Base-by-base conservation (phyloP, 2,113 vertebrate genomes). In the Pavo muticus region DNA sequence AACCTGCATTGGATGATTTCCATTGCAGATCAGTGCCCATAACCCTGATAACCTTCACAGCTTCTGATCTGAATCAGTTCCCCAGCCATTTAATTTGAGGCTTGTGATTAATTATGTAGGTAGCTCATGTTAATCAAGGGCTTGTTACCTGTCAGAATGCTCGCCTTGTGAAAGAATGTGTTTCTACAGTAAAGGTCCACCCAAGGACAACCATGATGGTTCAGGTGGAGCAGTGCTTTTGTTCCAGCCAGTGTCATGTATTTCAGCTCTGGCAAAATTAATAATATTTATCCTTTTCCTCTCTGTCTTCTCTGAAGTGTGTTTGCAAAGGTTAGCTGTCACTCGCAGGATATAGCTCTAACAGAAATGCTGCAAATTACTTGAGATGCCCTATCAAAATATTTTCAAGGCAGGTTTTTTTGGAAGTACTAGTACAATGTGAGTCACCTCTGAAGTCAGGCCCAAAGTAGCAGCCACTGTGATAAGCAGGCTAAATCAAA, bases 81-180 rank as follows among this genome's bases (percentile, higher is more conserved):
- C 35, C 57, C 68, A 73, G 63, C 79, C 75, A 91, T 91, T 91
- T 91, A 68, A 84, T 75, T 91, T 87, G 84, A 88, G 91, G 90
- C 59, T 94, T 61, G 61, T 84, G 24, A 82, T 97, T 96, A 93
- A 97, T 95, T 93, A 91, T 78, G 40, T 76, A 74, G 52, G 50
- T 48, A 84, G 45, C 74, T 94, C 42, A 56, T 91, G 74, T 83
- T 96, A 93, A 96, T 88, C 85, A 94, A 52, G 10, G 47, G 70
- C 94, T 97, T 96, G 86, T 95, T 95, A 96, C 88, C 91, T 91
- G 69, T 90, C 52, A 88, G 85, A 94, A 83, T 72, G 25, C 54
- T 45, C 68, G n/a, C 56, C 52, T 81, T 44, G 8, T 42, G 61
- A 91, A 94, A 73, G 70, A 44, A n/a, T 54, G 3, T 60, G 48